Conservation (phyloP, 2,797 vertebrate species). For the Benthosema pterotum region DNA sequence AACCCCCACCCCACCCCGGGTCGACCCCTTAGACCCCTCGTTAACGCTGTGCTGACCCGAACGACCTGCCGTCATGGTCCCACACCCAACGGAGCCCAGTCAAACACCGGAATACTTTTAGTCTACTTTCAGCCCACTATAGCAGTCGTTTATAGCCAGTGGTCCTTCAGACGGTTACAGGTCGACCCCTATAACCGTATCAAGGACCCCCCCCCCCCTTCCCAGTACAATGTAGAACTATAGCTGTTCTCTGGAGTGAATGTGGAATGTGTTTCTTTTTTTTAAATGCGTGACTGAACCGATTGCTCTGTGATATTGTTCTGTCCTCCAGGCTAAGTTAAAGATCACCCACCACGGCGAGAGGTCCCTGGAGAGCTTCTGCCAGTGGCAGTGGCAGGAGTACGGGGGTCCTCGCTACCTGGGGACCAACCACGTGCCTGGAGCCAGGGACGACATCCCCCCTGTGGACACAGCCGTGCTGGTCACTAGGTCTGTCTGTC, state of each 20-base stretch:
- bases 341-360: slow-evolving; percentile 95
- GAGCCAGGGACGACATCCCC: slow-evolving; percentile 86
- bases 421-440: slow-evolving; percentile 91
- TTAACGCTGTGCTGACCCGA: neutral
- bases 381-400: slow-evolving; percentile 95
- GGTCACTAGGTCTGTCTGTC: slow-evolving; percentile 90
- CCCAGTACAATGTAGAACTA: no score
- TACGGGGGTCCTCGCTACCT: slow-evolving; percentile 87
- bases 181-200: no score
- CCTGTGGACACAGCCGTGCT: slow-evolving; percentile 93
- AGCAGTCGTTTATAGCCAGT: no score
- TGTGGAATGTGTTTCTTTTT: no score
- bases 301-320: neutral
- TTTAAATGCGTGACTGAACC: no score
- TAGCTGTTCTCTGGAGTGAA: no score
- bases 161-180: no score
- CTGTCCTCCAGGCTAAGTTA: slow-evolving; percentile 81
- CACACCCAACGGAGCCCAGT: neutral
- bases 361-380: slow-evolving; percentile 94
- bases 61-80: slow-evolving; percentile 19
- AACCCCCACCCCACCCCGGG: neutral
- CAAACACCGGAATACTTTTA: no score
- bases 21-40: neutral
- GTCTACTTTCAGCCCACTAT: no score
- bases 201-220: no score